phyloP scores from a whole-genome alignment of 2,113 vertebrate genomes.

The Melanerpes formicivorus region DNA sequence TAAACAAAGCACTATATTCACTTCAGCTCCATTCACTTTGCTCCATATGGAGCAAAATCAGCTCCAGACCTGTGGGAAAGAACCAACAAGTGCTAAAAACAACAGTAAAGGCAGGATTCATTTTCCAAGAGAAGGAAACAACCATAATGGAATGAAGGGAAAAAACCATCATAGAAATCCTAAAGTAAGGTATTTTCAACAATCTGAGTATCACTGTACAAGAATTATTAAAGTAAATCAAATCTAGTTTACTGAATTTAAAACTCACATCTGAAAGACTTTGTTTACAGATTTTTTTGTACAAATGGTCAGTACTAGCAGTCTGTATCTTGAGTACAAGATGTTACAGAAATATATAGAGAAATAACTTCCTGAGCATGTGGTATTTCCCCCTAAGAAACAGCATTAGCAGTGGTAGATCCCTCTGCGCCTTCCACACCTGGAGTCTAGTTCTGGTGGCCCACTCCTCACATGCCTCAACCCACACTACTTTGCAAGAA shows the following conservation, averaged over 20 bases:
- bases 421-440: neutral
- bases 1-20: constrained; percentile 62
- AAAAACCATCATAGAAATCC: constrained; percentile 4
- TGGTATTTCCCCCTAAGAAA: neutral
- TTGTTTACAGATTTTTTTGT: neutral
- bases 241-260: neutral
- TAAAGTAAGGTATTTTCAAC: neutral
- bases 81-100: constrained; percentile 24
- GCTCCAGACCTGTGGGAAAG: constrained; percentile 50
- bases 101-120: constrained; percentile 5
- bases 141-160: neutral
- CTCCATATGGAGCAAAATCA: constrained; percentile 22
- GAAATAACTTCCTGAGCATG: constrained; percentile 7
- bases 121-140: constrained; percentile 26
- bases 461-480: neutral
- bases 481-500: neutral
- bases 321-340: neutral
- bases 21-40: constrained; percentile 24
- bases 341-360: constrained; percentile 19
- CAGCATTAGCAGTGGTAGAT: neutral
- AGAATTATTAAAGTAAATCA: neutral
- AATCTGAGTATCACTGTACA: neutral
- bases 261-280: neutral
- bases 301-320: constrained; percentile 19
- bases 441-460: neutral